These are phyloP conservation scores for Megaptera novaeangliae DNA, from an alignment of 2,113 vertebrate species.

Conservation along the genomic window DNA sequence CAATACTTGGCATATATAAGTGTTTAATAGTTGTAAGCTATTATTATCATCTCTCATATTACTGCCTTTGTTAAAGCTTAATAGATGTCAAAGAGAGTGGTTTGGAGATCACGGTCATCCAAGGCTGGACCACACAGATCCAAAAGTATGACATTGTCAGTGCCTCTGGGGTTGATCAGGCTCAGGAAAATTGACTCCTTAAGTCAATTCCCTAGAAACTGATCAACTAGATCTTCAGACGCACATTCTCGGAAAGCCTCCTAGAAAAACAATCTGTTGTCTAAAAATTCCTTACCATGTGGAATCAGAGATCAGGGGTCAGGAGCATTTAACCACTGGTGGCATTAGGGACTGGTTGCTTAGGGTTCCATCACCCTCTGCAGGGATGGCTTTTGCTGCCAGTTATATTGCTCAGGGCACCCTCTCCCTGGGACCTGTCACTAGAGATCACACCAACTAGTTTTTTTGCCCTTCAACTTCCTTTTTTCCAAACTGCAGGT, in stretches of 20 bases:
- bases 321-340: background rate
- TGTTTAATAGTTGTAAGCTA: background rate
- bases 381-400: background rate
- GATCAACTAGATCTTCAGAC: background rate
- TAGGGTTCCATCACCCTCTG: background rate
- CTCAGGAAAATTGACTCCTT: background rate
- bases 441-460: background rate
- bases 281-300: background rate
- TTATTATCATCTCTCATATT: background rate
- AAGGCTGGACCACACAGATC: background rate
- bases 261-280: background rate
- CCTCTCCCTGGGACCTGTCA: background rate
- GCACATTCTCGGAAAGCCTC: background rate
- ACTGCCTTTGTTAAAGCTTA: background rate
- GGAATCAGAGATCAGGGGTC: background rate
- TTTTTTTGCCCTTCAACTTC: background rate
- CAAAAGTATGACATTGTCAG: background rate
- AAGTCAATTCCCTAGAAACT: background rate
- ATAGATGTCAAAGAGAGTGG: background rate
- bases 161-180: background rate
- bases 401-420: background rate
- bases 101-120: background rate
- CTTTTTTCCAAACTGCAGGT: background rate
- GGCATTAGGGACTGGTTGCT: background rate
- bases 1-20: background rate